Evolutionary conservation across 2,797 vertebrate genomes (phyloP).

Genomic region (Apogon hyalosoma): DNA sequence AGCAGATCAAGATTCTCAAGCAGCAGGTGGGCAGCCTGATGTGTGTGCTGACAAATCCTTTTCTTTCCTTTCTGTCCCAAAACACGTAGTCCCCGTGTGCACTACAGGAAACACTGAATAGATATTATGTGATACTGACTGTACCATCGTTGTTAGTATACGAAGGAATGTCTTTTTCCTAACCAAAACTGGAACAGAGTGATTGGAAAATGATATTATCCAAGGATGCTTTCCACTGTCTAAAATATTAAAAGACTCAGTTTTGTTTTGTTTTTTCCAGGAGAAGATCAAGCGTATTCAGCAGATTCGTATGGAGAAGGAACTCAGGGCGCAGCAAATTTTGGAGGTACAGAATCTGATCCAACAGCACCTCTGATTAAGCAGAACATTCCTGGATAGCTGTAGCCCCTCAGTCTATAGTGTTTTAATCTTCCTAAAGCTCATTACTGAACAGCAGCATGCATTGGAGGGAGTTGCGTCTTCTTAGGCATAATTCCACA

Average conservation of each 20-base stretch:
- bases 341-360: conserved; percentile 91
- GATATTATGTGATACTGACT: conserved; percentile 49
- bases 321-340: conserved; percentile 98
- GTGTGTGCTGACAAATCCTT: conserved; percentile 47
- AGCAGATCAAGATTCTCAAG: conserved; percentile 98
- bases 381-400: conserved; percentile 83
- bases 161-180: conserved; percentile 46
- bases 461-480: conserved; percentile 83
- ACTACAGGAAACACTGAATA: conserved; percentile 54
- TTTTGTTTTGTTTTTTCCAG: conserved; percentile 74
- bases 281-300: conserved; percentile 99
- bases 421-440: conserved; percentile 84
- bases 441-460: conserved; percentile 83
- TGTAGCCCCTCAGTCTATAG: conserved; percentile 78
- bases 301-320: conserved; percentile 99
- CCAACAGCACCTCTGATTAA: conserved; percentile 79
- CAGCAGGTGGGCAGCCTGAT: conserved; percentile 90
- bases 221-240: conserved; percentile 49
- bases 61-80: conserved; percentile 59
- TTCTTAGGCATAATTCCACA: conserved; percentile 86
- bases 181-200: conserved; percentile 37
- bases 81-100: conserved; percentile 35
- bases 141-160: conserved; percentile 41
- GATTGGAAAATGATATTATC: conserved; percentile 59
- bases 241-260: conserved; percentile 67